Evolutionary conservation across 2,888 invertebrate genomes (phyloP), one percentile per base, ranked within the genome.

Genomic region (Selenia dentaria): DNA sequence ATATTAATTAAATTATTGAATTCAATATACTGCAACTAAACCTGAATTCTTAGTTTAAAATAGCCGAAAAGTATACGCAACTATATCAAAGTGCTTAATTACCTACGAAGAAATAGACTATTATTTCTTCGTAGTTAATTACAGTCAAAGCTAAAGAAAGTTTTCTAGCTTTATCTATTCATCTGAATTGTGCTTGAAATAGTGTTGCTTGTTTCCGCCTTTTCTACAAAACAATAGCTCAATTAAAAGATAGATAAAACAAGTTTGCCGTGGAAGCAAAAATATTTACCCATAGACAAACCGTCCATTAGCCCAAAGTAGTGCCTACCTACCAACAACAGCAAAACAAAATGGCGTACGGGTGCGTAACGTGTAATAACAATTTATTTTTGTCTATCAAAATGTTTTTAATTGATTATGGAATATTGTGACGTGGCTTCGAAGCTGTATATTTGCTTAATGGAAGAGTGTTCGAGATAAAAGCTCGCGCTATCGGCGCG

Each of bases 391-490:
- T 87, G 84, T 86, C 88, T 86, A 87, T 87, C 83, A 86, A 87
- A 89, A 86, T 86, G 77, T 88, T 86, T 86, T 87, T 83, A 89
- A 86, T 88, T 84, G 81, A 72, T 81, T 85, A 57, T 77, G 78
- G 68, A 81, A 84, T 82, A 81, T 67, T 80, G 82, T 79, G 79
- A 77, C 81, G 76, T 87, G 56, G 68, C 71, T 76, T 73, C 80
- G 79, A 80, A 86, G 83, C 81, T 86, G 89, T 90, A 84, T 89
- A 89, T 89, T 90, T 90, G 84, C 80, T 83, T 90, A 89, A 89
- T 89, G 89, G 90, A 89, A 81, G 73, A 79, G 83, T 79, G 84
- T 83, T 75, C 67, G 70, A 87, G 85, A 88, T 89, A 88, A 89
- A 87, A 88, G 88, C 84, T 61, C 60, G 75, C 82, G 84, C 75